Evolutionary conservation across 2,113 vertebrate species (phyloP).

Genomic region (Percina caprodes): DNA sequence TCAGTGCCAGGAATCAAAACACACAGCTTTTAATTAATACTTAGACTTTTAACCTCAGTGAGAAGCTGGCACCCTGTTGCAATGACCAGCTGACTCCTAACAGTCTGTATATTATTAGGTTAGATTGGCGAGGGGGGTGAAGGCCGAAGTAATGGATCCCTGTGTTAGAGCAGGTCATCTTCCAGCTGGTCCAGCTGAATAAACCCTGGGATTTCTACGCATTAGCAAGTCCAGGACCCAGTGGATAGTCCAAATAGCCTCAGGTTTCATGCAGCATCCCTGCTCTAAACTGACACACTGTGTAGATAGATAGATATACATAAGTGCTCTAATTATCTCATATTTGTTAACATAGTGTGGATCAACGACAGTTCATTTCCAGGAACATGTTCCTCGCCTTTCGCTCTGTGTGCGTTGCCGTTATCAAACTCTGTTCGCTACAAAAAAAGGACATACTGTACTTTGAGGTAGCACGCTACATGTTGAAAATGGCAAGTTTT

Average conservation of each 20-base stretch:
- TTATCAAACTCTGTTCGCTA: no score
- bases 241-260: constrained; percentile 34
- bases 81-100: constrained; percentile 16
- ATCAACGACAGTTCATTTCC: no score
- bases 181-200: constrained; percentile 56
- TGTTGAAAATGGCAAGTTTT: no score
- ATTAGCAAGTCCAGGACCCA: constrained; percentile 40
- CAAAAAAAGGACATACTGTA: no score
- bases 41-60: neutral
- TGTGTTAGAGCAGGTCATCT: constrained; percentile 28
- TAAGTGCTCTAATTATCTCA: no score
- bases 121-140: neutral
- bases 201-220: constrained; percentile 47
- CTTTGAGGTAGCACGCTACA: no score
- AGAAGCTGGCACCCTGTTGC: neutral
- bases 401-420: no score
- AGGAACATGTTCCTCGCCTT: no score
- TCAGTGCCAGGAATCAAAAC: constrained; percentile 17
- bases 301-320: neutral
- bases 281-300: constrained; percentile 26
- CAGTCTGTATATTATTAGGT: constrained; percentile 32
- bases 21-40: constrained; percentile 16
- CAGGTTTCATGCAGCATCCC: constrained; percentile 47
- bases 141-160: constrained; percentile 35
- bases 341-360: no score